A percentile compares a stretch with the other conserved stretches of the same genome.
These are phyloP conservation scores for Drosophila ambigua DNA, from an alignment of 1,140 invertebrate species.

Conservation along the genomic window DNA sequence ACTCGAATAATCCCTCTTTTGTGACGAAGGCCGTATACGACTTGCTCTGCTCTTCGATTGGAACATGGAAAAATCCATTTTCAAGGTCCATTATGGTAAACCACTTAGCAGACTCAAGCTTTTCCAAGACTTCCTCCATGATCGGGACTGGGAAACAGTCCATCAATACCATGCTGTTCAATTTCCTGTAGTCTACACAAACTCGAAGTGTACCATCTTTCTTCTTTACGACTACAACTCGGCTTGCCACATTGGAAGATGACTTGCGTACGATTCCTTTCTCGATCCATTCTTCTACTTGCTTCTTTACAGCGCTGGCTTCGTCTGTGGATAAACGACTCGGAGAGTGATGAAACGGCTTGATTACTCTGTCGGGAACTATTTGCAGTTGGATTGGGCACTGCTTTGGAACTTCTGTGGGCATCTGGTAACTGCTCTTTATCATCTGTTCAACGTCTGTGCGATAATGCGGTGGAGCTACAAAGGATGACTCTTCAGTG, in stretches of 20 bases:
- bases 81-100: no score
- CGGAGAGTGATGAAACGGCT: background rate
- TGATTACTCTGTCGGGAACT: background rate
- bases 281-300: conserved; percentile 11
- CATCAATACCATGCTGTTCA: conserved; percentile 27
- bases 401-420: no score
- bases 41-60: background rate
- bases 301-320: background rate
- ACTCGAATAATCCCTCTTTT: background rate
- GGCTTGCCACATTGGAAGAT: conserved; percentile 46
- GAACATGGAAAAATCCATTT: background rate
- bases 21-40: conserved; percentile 1
- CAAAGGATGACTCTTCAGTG: no score
- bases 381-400: no score
- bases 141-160: conserved; percentile 53
- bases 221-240: conserved; percentile 58
- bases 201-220: conserved; percentile 47
- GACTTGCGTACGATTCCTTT: conserved; percentile 11
- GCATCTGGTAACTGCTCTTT: no score
- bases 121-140: conserved; percentile 51
- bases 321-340: background rate
- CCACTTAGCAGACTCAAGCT: conserved; percentile 3
- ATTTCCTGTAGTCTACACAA: conserved; percentile 60
- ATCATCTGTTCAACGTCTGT: no score
- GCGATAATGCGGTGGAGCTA: no score